Evolutionary conservation across 2,888 invertebrate genomes (phyloP), one percentile per base, ranked within the genome.

Genomic region (Macrosiphum euphorbiae): DNA sequence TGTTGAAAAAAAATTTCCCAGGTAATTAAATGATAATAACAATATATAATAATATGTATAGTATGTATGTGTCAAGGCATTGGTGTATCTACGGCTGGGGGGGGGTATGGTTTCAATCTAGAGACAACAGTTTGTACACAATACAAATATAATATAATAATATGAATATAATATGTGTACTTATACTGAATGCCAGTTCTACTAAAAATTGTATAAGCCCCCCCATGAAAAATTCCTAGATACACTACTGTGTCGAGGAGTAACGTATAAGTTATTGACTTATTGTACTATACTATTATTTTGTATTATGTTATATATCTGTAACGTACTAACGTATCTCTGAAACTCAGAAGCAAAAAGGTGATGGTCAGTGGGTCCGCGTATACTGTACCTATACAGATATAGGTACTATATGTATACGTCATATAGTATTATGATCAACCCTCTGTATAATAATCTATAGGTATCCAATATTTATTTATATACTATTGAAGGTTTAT

Each of bases 1-100:
- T 99, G 94, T 97, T 99, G 2, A 98, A 98, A 5, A 98, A 98
- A 95, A 61, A 91, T 55, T 94, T 85, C 11, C 89, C 87, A 47
- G 94, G 94, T 94, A 91, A 52, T 78, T 78, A 78, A 35, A 20
- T 35, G 35, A 20, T 78, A 78, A 78, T 78, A 35, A 20, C 8
- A 55, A 55, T 55, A 55, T 55, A 35, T 16, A 35, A 78, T 78
- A 35, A 35, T 35, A 78, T 78, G 4, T 67, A 67, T 52, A 13
- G 0, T 67, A 67, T n/a, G 5, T n/a, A 16, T 11, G 61, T 61
- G 61, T 58, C 8, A 28, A 50, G 13, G 13, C 50, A 44, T 5
- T 44, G 44, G 44, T 0, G 44, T 44, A 7, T 44, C 44, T 44
- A 44, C 44, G 44, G 44, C 4, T 44, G 44, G 3, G 44, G 4